Conservation (phyloP, 2,797 vertebrate genomes). For the Leuciscus waleckii region DNA sequence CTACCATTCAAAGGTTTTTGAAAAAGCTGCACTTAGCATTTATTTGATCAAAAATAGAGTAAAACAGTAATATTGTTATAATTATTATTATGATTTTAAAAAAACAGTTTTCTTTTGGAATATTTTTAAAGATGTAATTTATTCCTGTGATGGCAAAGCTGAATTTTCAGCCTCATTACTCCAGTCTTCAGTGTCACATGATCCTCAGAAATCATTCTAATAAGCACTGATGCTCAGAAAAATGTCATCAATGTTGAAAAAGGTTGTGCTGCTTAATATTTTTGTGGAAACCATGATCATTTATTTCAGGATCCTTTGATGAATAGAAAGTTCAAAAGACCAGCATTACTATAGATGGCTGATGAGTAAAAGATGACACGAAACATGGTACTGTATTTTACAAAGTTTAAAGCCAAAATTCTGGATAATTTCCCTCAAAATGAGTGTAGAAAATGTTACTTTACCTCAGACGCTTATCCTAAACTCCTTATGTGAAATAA, state of each 20-base stretch:
- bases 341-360: background rate
- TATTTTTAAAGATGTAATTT: no score
- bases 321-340: no score
- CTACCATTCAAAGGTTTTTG: no score
- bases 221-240: background rate
- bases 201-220: background rate
- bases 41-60: background rate
- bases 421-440: background rate
- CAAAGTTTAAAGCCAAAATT: background rate
- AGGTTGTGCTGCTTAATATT: background rate
- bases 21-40: background rate
- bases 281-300: background rate
- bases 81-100: no score
- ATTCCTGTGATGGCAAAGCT: background rate
- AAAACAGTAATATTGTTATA: background rate
- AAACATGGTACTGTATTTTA: background rate
- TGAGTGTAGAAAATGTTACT: background rate
- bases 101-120: no score
- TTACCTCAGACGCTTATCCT: background rate
- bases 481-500: background rate
- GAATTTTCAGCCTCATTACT: no score
- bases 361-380: background rate
- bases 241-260: background rate
- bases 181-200: no score
- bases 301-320: no score